Evolutionary conservation across 2,113 vertebrate species (phyloP).

Genomic region (Morone chrysops): DNA sequence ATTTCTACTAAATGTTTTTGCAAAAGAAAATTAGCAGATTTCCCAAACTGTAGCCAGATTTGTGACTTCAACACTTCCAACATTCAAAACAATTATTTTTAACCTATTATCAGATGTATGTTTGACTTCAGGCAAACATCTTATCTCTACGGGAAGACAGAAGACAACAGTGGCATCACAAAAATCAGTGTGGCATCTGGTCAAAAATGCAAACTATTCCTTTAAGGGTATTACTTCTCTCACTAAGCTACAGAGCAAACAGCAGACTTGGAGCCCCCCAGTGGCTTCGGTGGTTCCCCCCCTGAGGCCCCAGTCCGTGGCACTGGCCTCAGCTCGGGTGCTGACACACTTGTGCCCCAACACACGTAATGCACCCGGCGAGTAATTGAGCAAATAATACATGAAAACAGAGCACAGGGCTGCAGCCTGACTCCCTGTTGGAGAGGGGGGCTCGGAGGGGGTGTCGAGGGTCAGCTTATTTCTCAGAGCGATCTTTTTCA

Average conservation of each 20-base stretch:
- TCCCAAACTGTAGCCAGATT: neutral
- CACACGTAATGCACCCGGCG: conserved; percentile 39
- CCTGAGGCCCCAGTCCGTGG: conserved; percentile 21
- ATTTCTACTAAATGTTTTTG: too few species aligned
- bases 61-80: neutral
- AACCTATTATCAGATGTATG: neutral
- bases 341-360: conserved; percentile 50
- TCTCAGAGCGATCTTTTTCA: conserved; percentile 77
- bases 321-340: conserved; percentile 25
- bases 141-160: neutral
- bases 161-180: neutral
- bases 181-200: neutral
- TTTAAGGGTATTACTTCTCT: conserved; percentile 12
- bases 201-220: conserved; percentile 10
- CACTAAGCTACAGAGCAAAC: conserved; percentile 3
- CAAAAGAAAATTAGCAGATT: neutral
- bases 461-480: conserved; percentile 60
- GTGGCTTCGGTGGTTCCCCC: conserved; percentile 4
- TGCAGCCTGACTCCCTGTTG: conserved; percentile 28
- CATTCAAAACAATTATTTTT: neutral
- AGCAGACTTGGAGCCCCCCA: conserved; percentile 6
- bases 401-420: conserved; percentile 55
- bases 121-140: neutral
- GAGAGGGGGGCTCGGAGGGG: conserved; percentile 37
- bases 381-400: conserved; percentile 65